Conservation (phyloP, 2,797 vertebrate genomes). For the Coccyzus lansbergi region DNA sequence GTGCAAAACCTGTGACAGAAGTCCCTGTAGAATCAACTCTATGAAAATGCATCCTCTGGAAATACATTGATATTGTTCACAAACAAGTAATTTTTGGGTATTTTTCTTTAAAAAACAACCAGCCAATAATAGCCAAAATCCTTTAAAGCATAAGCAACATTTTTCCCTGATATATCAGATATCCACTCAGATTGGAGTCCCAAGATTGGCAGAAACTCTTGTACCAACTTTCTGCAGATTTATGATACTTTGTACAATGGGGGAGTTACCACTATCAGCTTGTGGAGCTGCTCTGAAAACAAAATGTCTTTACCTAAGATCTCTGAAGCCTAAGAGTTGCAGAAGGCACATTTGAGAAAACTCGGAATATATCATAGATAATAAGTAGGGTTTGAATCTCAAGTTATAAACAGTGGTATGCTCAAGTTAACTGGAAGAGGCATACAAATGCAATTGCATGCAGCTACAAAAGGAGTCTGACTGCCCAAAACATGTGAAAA, state of each 20-base stretch:
- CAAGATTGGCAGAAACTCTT: background rate
- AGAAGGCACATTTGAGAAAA: background rate
- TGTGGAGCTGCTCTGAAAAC: background rate
- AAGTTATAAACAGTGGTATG: background rate
- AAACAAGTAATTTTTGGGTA: background rate
- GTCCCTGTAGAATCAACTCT: background rate
- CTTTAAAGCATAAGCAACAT: background rate
- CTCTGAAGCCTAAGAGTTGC: background rate
- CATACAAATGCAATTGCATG: background rate
- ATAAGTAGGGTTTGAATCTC: background rate
- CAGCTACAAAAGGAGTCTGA: background rate
- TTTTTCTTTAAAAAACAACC: background rate
- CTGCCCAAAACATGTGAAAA: background rate
- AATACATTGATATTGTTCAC: background rate
- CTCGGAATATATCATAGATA: background rate
- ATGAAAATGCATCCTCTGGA: background rate
- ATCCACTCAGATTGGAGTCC: background rate
- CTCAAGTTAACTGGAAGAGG: background rate
- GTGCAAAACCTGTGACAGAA: background rate
- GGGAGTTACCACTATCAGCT: background rate
- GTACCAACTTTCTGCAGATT: background rate
- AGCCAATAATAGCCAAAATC: background rate
- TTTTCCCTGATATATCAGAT: background rate
- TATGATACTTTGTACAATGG: background rate
- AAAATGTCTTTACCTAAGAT: background rate